These are phyloP conservation scores for Dicerorhinus sumatrensis DNA, from an alignment of 2,113 vertebrate species.

Conservation along the genomic window DNA sequence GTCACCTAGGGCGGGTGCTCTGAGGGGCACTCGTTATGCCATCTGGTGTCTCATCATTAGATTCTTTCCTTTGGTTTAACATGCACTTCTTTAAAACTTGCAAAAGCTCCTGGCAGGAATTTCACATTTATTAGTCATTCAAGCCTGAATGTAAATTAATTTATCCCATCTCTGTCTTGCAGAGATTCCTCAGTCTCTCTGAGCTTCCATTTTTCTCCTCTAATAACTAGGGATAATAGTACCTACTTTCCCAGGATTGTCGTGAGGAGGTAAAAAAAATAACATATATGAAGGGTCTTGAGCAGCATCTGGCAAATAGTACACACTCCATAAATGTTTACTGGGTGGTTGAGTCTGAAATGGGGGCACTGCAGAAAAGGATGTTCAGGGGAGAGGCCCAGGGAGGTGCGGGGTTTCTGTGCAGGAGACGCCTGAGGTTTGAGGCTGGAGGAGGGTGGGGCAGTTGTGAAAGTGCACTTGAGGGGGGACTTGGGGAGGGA, in stretches of 20 bases:
- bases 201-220: background rate
- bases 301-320: accelerated
- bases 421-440: accelerated
- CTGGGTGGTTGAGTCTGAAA: background rate
- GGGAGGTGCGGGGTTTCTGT: background rate
- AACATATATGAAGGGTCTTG: accelerated
- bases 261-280: too few relatives aligned
- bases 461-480: background rate
- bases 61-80: background rate
- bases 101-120: background rate
- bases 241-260: background rate
- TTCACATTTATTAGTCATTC: background rate
- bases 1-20: background rate
- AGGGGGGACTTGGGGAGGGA: accelerated
- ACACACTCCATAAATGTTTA: accelerated
- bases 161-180: background rate
- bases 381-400: accelerated
- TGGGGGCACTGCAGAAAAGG: accelerated
- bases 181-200: background rate
- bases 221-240: accelerated
- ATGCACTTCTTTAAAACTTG: background rate
- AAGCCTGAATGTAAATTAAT: background rate
- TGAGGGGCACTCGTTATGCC: background rate
- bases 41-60: background rate
- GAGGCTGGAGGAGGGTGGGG: background rate